Evolutionary conservation across 2,113 vertebrate genomes (phyloP).

Genomic region (Paramisgurnus dabryanus): DNA sequence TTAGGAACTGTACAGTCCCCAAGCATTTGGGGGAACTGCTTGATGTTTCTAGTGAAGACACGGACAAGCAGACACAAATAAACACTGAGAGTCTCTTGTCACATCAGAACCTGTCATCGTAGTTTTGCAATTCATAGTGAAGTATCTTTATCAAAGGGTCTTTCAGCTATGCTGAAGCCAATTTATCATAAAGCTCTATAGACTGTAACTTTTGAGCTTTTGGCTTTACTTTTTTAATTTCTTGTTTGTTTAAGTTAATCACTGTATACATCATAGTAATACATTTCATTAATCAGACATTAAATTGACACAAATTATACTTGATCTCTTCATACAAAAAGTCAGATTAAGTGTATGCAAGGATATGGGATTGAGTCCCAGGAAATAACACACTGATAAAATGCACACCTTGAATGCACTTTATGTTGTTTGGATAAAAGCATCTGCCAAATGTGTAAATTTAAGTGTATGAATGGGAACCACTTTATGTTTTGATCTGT

Average conservation of each 20-base stretch:
- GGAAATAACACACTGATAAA: too few species aligned
- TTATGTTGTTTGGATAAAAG: too few species aligned
- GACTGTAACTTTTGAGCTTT: neutral
- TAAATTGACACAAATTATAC: too few species aligned
- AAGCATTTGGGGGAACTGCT: conserved; percentile 21
- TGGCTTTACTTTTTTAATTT: neutral
- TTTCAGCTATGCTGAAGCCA: neutral
- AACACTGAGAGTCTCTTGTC: conserved; percentile 50
- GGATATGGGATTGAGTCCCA: too few species aligned
- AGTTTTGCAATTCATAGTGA: neutral
- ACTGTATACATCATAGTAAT: neutral
- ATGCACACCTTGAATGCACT: too few species aligned
- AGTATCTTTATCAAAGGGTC: conserved; percentile 9
- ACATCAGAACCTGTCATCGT: conserved; percentile 5
- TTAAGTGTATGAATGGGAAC: neutral
- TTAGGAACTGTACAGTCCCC: conserved; percentile 10
- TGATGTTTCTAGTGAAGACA: conserved; percentile 1
- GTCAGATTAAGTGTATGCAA: too few species aligned
- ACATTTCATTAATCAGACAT: neutral
- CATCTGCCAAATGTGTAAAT: neutral
- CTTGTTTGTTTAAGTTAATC: neutral
- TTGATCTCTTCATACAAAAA: too few species aligned
- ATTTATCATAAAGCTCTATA: neutral
- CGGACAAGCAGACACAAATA: conserved; percentile 33
- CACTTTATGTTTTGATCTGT: neutral